Conservation (phyloP, 2,113 vertebrate genomes). For the Gymnogyps californianus region DNA sequence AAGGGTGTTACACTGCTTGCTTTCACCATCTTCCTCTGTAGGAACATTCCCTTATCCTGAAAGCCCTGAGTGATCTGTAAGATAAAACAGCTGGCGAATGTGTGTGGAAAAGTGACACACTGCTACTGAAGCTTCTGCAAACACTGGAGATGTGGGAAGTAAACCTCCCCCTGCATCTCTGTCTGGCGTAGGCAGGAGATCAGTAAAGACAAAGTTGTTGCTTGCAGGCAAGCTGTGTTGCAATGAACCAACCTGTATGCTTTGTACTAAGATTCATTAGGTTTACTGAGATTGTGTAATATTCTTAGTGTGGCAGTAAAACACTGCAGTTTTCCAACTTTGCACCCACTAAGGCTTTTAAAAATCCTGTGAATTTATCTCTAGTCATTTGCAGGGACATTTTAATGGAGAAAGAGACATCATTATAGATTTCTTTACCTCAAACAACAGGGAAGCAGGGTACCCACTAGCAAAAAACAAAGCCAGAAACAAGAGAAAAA, state of each 20-base stretch:
- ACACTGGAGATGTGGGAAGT: background rate
- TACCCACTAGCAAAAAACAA: constrained; percentile 12
- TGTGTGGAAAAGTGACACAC: background rate
- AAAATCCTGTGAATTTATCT: constrained; percentile 43
- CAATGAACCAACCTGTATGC: background rate
- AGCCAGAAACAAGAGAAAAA: constrained; percentile 20
- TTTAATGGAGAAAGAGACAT: constrained; percentile 44
- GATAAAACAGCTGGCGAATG: background rate
- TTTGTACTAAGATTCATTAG: background rate
- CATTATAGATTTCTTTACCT: constrained; percentile 33
- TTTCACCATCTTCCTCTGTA: background rate
- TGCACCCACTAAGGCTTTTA: background rate
- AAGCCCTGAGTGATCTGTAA: background rate
- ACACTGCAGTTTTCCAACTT: background rate
- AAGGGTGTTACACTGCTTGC: background rate
- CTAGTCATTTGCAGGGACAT: constrained; percentile 7
- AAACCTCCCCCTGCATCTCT: background rate
- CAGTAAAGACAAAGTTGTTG: background rate
- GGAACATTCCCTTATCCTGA: background rate
- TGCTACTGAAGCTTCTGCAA: background rate
- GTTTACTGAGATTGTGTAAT: background rate
- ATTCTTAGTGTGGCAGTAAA: background rate
- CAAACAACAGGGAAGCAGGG: background rate
- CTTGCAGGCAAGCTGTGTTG: background rate
- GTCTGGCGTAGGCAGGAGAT: background rate